These are phyloP conservation scores for Xenopus tropicalis DNA, from an alignment of 2,113 vertebrate genomes.

Conservation along the genomic window DNA sequence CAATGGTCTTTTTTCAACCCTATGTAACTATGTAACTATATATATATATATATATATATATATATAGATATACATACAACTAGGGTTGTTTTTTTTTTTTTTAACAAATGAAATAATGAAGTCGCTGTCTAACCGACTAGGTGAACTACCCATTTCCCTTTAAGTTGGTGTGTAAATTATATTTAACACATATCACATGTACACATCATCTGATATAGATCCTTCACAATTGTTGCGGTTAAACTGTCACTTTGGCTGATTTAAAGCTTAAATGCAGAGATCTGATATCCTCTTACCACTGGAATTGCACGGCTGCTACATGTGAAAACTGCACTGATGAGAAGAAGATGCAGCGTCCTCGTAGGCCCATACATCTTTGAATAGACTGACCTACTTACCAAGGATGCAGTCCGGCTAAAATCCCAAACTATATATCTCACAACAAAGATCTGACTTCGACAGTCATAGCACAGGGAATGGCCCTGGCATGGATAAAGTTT, in stretches of 20 bases:
- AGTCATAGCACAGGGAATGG: conserved; percentile 10
- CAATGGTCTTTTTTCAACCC: no score
- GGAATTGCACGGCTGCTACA: conserved; percentile 3
- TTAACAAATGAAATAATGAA: no score
- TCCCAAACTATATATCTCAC: conserved; percentile 27
- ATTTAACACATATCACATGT: neutral
- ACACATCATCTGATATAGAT: neutral
- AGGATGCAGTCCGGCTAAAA: conserved; percentile 26
- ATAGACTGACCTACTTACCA: conserved; percentile 36
- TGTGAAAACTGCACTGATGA: conserved; percentile 15
- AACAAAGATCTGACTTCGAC: conserved; percentile 31
- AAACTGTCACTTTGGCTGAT: conserved; percentile 1
- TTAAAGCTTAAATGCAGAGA: neutral
- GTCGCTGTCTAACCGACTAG: no score
- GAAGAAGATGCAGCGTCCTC: conserved; percentile 5
- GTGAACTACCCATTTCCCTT: no score
- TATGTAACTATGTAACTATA: neutral
- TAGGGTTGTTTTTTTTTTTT: no score
- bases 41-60: no score
- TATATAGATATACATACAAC: no score
- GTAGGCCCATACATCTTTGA: conserved; percentile 39
- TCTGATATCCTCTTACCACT: neutral
- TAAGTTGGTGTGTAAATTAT: no score
- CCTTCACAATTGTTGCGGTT: neutral
- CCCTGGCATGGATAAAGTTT: conserved; percentile 4